Evolutionary conservation across 92 coral and sea anemone species (phyloP).

Genomic region (Metridium senile): DNA sequence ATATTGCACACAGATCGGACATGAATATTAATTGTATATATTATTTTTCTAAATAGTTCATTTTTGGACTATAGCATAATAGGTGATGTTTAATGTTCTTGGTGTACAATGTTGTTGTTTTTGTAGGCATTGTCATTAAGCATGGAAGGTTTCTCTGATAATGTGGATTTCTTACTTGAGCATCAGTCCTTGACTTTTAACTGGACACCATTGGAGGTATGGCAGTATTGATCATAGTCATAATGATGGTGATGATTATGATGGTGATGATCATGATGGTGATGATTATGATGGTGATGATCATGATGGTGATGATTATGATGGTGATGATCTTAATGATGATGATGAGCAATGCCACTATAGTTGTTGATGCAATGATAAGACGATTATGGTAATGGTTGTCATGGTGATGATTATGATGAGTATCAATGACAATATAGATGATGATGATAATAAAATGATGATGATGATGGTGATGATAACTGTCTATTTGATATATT

Average conservation of each 20-base stretch:
- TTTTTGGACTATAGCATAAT: too few species aligned
- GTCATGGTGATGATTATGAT: slow-evolving; percentile 1
- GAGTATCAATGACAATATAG: too few species aligned
- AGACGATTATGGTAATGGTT: not conserved
- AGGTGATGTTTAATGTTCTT: too few species aligned
- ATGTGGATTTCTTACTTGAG: slow-evolving; percentile 80
- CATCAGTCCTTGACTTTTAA: slow-evolving; percentile 51
- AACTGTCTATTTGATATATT: too few species aligned
- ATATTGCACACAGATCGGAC: too few species aligned
- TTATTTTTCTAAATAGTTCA: too few species aligned
- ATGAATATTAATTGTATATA: too few species aligned
- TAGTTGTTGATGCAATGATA: not conserved
- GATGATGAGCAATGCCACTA: not conserved
- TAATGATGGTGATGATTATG: slow-evolving; percentile 2
- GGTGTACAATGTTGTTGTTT: too few species aligned
- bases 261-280: not conserved
- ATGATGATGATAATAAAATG: slow-evolving; percentile 2
- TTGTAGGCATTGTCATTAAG: slow-evolving; percentile 72
- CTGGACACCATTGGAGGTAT: slow-evolving; percentile 88
- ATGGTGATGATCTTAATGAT: not conserved
- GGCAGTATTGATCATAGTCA: not conserved
- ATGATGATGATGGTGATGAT: not conserved
- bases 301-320: not conserved
- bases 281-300: slow-evolving; percentile 2
- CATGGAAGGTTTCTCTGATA: slow-evolving; percentile 76